Evolutionary conservation across 2,113 vertebrate species (phyloP).

Genomic region (Perca schrenkii): DNA sequence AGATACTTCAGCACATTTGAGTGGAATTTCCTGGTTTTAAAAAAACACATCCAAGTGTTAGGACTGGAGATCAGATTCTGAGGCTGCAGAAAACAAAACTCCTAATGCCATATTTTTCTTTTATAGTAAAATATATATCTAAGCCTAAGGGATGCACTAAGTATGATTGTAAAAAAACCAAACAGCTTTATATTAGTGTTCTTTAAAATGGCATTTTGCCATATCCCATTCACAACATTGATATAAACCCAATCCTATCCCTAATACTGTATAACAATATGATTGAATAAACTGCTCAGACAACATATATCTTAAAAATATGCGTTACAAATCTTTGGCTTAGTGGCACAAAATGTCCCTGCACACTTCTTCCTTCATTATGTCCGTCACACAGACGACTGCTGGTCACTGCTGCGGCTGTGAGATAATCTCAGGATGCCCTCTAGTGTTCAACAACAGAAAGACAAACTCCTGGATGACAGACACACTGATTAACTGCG

Average conservation of each 20-base stretch:
- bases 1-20: neutral
- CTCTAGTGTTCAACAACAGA: slow-evolving; percentile 50
- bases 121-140: neutral
- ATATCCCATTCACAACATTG: slow-evolving; percentile 34
- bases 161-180: slow-evolving; percentile 19
- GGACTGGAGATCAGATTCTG: neutral
- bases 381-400: neutral
- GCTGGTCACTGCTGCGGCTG: slow-evolving; percentile 4
- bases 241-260: slow-evolving; percentile 37
- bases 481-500: neutral
- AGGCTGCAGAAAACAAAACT: neutral
- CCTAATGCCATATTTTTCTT: neutral
- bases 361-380: slow-evolving; percentile 44
- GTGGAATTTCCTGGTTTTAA: neutral
- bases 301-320: slow-evolving; percentile 32
- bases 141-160: slow-evolving; percentile 16
- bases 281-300: slow-evolving; percentile 19
- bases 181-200: slow-evolving; percentile 20
- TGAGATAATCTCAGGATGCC: slow-evolving; percentile 39
- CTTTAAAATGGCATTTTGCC: slow-evolving; percentile 23
- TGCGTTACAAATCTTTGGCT: slow-evolving; percentile 67
- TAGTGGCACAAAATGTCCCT: slow-evolving; percentile 43
- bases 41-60: neutral
- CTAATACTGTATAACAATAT: slow-evolving; percentile 32
- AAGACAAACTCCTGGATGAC: neutral